A percentile compares a stretch with the other conserved stretches of the same genome.
These are phyloP conservation scores for Trachelus stipa DNA, from an alignment of 2,888 invertebrate species.

Conservation along the genomic window DNA sequence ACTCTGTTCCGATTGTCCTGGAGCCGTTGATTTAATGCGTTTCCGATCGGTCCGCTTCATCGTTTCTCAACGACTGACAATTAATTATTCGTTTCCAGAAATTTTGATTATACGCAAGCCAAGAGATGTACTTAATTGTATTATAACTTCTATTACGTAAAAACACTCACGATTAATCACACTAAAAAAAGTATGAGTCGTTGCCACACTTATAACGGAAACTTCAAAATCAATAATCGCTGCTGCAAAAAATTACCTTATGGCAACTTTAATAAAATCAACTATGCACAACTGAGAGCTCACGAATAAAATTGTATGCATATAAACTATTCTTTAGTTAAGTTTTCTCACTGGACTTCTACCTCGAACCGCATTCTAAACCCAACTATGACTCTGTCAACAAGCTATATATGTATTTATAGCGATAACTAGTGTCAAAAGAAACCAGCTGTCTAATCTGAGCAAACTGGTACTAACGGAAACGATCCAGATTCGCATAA, in stretches of 20 bases:
- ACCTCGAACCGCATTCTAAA: not conserved
- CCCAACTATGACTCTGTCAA: not conserved
- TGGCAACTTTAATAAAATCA: not conserved
- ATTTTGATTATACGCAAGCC: not conserved
- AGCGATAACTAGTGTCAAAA: not conserved
- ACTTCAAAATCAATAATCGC: not conserved
- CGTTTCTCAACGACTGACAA: not conserved
- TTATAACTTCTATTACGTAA: not conserved
- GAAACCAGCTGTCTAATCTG: not conserved
- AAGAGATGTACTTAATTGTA: not conserved
- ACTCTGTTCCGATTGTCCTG: not conserved
- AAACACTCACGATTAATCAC: not conserved
- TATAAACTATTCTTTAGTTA: not conserved
- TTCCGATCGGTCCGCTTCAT: not conserved
- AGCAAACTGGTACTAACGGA: not conserved
- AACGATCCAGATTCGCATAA: not conserved
- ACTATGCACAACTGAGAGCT: not conserved
- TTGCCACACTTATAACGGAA: not conserved
- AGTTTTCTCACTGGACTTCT: not conserved
- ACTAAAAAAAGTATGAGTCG: not conserved
- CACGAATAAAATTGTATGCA: not conserved
- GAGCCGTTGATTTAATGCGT: not conserved
- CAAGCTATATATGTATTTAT: not conserved
- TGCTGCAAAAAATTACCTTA: not conserved
- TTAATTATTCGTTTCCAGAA: not conserved